These are phyloP conservation scores for Bombus vancouverensis DNA, from an alignment of 1,140 invertebrate species.

Conservation along the genomic window DNA sequence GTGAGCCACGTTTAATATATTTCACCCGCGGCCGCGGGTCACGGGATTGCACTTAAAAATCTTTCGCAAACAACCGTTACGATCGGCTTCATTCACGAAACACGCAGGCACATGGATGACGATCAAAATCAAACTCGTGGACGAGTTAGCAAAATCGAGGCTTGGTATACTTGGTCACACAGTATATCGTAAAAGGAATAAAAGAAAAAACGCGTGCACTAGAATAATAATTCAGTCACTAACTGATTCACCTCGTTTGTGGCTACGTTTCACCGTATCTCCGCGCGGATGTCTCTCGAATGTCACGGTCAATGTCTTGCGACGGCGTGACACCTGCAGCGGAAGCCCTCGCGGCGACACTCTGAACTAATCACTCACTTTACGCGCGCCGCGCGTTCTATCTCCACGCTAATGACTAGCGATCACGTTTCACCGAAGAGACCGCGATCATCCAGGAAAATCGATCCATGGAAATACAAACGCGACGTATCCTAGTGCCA, in stretches of 20 bases:
- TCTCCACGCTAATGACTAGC: neutral
- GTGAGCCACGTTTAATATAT: conserved; percentile 79
- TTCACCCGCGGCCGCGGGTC: conserved; percentile 72
- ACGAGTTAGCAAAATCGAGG: neutral
- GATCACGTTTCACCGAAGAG: conserved; percentile 8
- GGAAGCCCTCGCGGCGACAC: conserved; percentile 52
- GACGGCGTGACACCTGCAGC: conserved; percentile 65
- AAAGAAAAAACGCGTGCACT: neutral
- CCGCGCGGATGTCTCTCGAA: conserved; percentile 60
- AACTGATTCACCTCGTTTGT: conserved; percentile 6
- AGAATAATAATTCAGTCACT: neutral
- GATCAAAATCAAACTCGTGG: neutral
- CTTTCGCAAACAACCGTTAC: conserved; percentile 20
- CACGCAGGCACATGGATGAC: conserved; percentile 23
- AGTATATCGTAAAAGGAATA: neutral
- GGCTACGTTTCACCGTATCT: conserved; percentile 40
- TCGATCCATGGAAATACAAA: neutral
- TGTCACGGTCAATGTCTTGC: conserved; percentile 70
- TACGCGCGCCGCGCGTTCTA: conserved; percentile 23
- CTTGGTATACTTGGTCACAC: neutral
- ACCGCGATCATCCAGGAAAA: neutral
- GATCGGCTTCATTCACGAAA: conserved; percentile 46
- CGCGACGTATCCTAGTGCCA: too few relatives aligned
- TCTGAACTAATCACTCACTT: conserved; percentile 54
- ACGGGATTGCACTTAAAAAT: conserved; percentile 56